Percentiles rank a stretch among this genome's conserved stretches.
These are phyloP conservation scores for Pheosia gnoma DNA, from an alignment of 2,888 invertebrate genomes.

Conservation along the genomic window DNA sequence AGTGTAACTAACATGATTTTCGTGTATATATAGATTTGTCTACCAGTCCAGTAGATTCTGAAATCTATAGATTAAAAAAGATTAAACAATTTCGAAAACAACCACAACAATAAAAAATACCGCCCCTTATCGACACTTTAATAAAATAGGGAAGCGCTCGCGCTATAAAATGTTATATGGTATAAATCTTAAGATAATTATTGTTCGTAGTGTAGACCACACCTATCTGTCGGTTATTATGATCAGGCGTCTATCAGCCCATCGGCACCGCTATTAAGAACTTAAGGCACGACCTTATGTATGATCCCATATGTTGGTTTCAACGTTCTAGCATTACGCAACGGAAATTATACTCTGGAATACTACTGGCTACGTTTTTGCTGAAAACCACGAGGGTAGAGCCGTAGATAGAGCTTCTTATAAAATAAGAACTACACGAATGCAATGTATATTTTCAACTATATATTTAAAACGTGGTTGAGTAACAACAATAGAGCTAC, in stretches of 20 bases:
- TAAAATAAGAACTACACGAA: no score
- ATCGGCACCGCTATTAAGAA: slow-evolving; percentile 59
- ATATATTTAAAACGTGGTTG: slow-evolving; percentile 5
- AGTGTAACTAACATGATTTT: neutral
- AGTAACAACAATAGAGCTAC: slow-evolving; percentile 11
- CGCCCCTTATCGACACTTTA: slow-evolving; percentile 30
- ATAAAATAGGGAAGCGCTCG: slow-evolving; percentile 37
- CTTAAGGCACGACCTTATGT: slow-evolving; percentile 33
- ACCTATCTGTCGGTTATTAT: slow-evolving; percentile 53
- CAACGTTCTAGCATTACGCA: no score
- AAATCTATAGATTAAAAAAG: neutral
- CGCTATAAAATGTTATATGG: slow-evolving; percentile 30
- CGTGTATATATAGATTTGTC: neutral
- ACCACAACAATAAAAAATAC: slow-evolving; percentile 17
- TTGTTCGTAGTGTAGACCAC: slow-evolving; percentile 46
- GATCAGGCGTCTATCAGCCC: slow-evolving; percentile 46
- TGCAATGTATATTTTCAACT: no score
- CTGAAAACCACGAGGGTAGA: no score
- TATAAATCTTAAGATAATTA: slow-evolving; percentile 52
- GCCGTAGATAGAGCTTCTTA: no score
- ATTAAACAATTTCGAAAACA: neutral
- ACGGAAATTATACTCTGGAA: no score
- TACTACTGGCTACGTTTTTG: no score
- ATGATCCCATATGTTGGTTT: neutral
- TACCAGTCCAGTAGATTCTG: neutral